These are phyloP conservation scores for Cinclus mexicanus DNA, from an alignment of 2,113 vertebrate species.

Conservation along the genomic window DNA sequence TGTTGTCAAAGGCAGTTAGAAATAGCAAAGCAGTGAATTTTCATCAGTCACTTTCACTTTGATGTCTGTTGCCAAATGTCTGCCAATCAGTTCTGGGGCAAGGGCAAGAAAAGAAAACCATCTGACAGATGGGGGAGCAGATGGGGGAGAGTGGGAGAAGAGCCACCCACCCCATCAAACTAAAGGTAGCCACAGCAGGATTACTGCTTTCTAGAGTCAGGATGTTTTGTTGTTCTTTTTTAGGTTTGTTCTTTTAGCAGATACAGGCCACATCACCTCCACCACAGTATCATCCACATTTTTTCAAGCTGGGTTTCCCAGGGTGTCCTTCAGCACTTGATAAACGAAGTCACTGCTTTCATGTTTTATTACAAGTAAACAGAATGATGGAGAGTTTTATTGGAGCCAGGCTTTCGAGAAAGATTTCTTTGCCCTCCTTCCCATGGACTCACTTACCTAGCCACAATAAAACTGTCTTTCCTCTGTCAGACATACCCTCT, in stretches of 20 bases:
- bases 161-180: neutral
- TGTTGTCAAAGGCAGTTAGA: neutral
- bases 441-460: neutral
- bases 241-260: neutral
- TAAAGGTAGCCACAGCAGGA: neutral
- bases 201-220: neutral
- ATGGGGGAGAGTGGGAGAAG: neutral
- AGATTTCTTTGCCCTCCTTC: neutral
- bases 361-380: neutral
- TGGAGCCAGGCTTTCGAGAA: neutral
- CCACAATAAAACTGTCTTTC: neutral
- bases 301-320: neutral
- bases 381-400: neutral
- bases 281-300: neutral
- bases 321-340: fast-evolving
- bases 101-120: neutral
- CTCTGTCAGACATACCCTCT: neutral
- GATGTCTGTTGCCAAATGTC: neutral
- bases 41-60: neutral
- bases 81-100: neutral
- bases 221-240: neutral
- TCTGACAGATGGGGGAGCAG: neutral
- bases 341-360: neutral
- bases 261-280: neutral
- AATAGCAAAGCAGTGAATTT: neutral